Evolutionary conservation across 1,140 invertebrate genomes (phyloP).

Genomic region (Drosophila sturtevanti): DNA sequence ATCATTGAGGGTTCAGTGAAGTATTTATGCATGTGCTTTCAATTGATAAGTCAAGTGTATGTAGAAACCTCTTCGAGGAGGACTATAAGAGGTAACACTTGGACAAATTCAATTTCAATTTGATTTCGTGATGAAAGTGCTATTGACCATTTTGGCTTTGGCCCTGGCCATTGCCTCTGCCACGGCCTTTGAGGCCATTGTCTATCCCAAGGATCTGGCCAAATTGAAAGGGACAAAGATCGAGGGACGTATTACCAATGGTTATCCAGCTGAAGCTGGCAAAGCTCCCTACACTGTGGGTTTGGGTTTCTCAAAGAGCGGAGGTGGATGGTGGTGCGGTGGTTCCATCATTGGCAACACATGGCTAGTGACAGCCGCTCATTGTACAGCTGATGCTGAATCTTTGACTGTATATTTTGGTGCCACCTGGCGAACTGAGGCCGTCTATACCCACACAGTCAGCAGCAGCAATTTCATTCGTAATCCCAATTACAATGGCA

Average conservation of each 20-base stretch:
- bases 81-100: neutral
- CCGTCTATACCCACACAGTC: constrained; percentile 34
- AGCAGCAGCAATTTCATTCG: constrained; percentile 20
- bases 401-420: constrained; percentile 44
- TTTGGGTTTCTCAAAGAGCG: constrained; percentile 77
- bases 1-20: neutral
- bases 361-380: constrained; percentile 85
- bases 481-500: constrained; percentile 35
- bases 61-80: neutral
- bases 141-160: neutral
- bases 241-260: constrained; percentile 37
- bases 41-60: neutral
- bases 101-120: neutral
- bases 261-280: constrained; percentile 53
- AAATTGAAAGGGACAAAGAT: constrained; percentile 1
- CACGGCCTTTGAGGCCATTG: neutral
- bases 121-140: neutral
- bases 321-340: constrained; percentile 51
- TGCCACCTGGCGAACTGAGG: constrained; percentile 44
- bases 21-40: constrained; percentile 4
- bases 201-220: constrained; percentile 54
- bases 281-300: constrained; percentile 84
- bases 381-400: constrained; percentile 79
- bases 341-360: constrained; percentile 84
- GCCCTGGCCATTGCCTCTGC: neutral